Percentiles rank a stretch among this genome's conserved stretches.
These are phyloP conservation scores for Paradoxurus hermaphroditus DNA, from an alignment of 2,113 vertebrate genomes.

Conservation along the genomic window DNA sequence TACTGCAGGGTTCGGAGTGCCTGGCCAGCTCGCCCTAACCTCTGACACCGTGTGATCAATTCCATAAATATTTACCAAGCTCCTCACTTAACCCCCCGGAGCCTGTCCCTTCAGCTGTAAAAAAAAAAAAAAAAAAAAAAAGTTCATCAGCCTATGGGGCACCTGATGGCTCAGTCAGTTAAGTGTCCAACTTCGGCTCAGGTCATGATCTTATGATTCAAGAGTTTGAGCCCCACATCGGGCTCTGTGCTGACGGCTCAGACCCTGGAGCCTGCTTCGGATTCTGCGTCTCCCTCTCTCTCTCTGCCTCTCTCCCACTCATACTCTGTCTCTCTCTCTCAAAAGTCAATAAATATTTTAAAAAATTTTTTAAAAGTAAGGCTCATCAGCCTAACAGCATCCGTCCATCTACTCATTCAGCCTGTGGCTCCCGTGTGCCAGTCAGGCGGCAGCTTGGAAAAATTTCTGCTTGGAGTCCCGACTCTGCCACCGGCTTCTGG, in stretches of 20 bases:
- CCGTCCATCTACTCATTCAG: background rate
- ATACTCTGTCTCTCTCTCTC: too few species aligned
- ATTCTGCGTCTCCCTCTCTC: too few species aligned
- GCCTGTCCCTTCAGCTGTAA: background rate
- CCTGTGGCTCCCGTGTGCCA: background rate
- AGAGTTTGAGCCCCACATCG: too few species aligned
- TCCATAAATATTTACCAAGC: constrained; percentile 15
- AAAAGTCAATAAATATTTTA: too few species aligned
- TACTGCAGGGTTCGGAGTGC: background rate
- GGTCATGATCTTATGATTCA: too few species aligned
- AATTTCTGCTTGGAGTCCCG: background rate
- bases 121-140: background rate
- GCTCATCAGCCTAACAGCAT: too few species aligned
- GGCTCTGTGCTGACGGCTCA: too few species aligned
- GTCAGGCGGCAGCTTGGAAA: background rate
- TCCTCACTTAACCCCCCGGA: background rate
- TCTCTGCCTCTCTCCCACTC: too few species aligned
- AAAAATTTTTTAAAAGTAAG: background rate
- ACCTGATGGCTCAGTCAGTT: too few species aligned
- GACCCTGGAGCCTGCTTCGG: too few species aligned
- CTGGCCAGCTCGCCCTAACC: background rate
- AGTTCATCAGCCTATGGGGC: too few species aligned
- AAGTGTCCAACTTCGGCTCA: too few species aligned
- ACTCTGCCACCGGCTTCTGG: background rate
- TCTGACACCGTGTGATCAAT: background rate